phyloP scores from a whole-genome alignment of 2,113 vertebrate species.

The Corythaixoides concolor region DNA sequence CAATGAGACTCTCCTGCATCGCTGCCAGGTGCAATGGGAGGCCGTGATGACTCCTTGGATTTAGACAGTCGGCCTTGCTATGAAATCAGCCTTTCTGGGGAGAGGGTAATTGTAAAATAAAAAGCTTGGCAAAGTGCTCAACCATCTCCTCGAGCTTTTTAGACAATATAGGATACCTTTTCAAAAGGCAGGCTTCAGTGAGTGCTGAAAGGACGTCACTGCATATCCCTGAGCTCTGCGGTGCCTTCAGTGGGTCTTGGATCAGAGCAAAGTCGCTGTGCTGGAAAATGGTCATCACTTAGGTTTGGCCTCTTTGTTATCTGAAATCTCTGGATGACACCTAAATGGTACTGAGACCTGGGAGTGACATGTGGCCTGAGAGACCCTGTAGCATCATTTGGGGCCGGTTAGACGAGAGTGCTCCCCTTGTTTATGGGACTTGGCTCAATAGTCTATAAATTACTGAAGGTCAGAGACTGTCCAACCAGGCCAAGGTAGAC shows the following conservation, averaged over 20 bases:
- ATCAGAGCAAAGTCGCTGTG: neutral
- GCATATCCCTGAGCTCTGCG: neutral
- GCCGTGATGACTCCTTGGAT: neutral
- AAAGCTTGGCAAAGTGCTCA: neutral
- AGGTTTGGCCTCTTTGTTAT: neutral
- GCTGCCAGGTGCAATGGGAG: neutral
- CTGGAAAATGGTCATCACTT: accelerated
- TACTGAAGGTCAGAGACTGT: neutral
- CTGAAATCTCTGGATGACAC: neutral
- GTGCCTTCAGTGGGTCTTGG: neutral
- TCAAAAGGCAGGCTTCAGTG: neutral
- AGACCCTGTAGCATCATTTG: neutral
- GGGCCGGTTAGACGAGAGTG: neutral
- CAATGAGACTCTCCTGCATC: neutral
- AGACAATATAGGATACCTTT: neutral
- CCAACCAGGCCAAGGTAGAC: neutral
- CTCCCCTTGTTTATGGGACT: neutral
- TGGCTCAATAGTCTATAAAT: neutral
- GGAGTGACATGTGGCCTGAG: neutral
- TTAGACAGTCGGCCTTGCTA: neutral
- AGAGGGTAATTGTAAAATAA: neutral
- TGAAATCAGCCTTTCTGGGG: neutral
- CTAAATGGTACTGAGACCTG: neutral
- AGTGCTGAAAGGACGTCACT: neutral
- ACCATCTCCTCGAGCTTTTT: neutral